Base-by-base conservation (phyloP, 2,888 invertebrate genomes). In the Lydus trimaculatus region DNA sequence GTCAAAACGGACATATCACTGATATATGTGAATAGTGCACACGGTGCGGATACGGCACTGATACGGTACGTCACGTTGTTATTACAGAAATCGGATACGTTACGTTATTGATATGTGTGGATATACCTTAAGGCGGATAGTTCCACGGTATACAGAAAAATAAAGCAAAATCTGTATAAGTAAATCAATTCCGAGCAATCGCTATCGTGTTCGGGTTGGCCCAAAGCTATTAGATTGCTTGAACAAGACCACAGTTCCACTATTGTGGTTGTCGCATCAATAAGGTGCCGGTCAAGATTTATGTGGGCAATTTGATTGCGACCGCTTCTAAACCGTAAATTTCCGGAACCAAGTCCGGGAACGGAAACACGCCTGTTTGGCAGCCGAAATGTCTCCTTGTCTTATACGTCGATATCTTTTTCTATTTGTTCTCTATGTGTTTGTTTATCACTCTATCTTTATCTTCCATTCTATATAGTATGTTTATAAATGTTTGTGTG, bases 261-360 rank as follows among this genome's bases (percentile, higher is more conserved):
- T 77, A 78, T 78, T 79, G 80, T 78, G 78, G 80, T 80, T 80
- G 80, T 81, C 81, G 80, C 76, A 81, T 81, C 81, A 82, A 82
- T 82, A 82, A 82, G 82, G 80, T 81, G 80, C 79, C 78, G 78
- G 79, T 74, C 74, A 78, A 78, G 81, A 82, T 82, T 82, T 82
- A 82, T 82, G 80, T 76, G 74, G 78, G 79, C 82, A 81, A 82
- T 82, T 81, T 80, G 80, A 80, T 80, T 77, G 78, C 77, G 75
- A 75, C 76, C 76, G 76, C 74, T 74, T 74, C 78, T 73, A 71
- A 69, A 73, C 75, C 73, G 78, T 80, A 80, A 80, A 80, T 80
- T 75, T 74, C 75, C 65, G 59, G 64, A 72, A 73, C 66, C 28
- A 64, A 59, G 72, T 71, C 71, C 71, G 69, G 74, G 69, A 70